These are phyloP conservation scores for Apoda limacodes DNA, from an alignment of 2,888 invertebrate species.

Conservation along the genomic window DNA sequence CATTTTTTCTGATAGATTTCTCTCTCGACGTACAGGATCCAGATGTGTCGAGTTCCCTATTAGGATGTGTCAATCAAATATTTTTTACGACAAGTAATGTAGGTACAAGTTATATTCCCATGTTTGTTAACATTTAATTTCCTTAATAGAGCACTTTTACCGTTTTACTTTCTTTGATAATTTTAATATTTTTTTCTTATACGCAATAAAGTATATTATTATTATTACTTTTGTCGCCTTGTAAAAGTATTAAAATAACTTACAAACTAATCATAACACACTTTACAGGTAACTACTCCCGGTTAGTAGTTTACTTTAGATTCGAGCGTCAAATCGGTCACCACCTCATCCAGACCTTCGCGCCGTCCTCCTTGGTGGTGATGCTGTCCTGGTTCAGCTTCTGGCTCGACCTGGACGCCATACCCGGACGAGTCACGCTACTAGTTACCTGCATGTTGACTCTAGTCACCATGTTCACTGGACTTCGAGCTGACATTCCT, in stretches of 20 bases:
- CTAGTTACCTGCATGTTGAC: slow-evolving; percentile 88
- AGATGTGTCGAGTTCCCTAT: no score
- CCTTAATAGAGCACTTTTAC: no score
- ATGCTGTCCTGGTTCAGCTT: slow-evolving; percentile 90
- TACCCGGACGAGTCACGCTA: slow-evolving; percentile 84
- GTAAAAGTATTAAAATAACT: no score
- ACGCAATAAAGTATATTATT: no score
- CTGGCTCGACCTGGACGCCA: slow-evolving; percentile 86
- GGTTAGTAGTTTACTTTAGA: slow-evolving; percentile 81
- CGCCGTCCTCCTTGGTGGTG: slow-evolving; percentile 85
- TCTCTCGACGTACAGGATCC: background rate
- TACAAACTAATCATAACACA: no score
- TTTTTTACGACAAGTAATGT: no score
- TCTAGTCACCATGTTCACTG: slow-evolving; percentile 88
- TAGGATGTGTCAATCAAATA: no score
- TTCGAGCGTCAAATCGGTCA: slow-evolving; percentile 89
- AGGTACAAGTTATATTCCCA: no score
- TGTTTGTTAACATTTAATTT: no score
- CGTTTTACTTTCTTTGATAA: no score
- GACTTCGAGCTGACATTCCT: slow-evolving; percentile 83
- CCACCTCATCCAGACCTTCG: slow-evolving; percentile 87
- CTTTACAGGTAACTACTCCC: slow-evolving; percentile 80
- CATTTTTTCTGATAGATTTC: background rate
- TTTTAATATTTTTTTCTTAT: no score
- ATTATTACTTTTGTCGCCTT: no score